Evolutionary conservation across 2,797 vertebrate species (phyloP), one percentile per base, ranked within the genome.

Genomic region (Tolypeutes matacus): DNA sequence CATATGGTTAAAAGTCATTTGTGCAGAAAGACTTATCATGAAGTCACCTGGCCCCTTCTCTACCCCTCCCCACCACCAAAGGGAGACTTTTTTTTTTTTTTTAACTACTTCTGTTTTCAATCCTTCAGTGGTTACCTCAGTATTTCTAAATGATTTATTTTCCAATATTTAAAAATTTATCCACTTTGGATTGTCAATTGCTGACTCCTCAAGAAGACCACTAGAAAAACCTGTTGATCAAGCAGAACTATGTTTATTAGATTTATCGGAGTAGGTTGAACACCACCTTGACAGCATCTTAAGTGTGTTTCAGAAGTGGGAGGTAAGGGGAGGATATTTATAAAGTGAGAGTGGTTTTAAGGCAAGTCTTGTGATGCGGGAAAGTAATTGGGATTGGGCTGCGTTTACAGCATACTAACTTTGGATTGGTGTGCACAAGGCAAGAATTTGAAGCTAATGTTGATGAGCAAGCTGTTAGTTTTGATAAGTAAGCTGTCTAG

Each of bases 381-480:
- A 93, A 92, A 87, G 10, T 51, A 36, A 80, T 21, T 39, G 70
- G 42, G 83, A 80, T 87, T 58, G 18, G 72, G 36, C 42, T 90
- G 65, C 82, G 10, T 64, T 75, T 56, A 49, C 67, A 23, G 70
- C 42, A 77, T 49, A 49, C 42, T 92, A 53, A 81, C 81, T 70
- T 72, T 77, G 42, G 70, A 86, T 87, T 87, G 27, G 12, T 89
- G 39, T 56, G 17, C 25, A 92, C 21, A 76, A 86, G 39, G 20
- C 86, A 65, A 72, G 31, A 76, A 73, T 91, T 70, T 84, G 39
- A 94, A 91, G 53, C 27, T 80, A 91, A 88, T 58, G 5, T 85
- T 93, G 53, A 14, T 46, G 73, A 67, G 29, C 34, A 86, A 10
- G 12, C 14, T 83, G 31, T 21, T 86, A 51, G 42, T 72, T 58